phyloP scores from a whole-genome alignment of 2,113 vertebrate species.

The Thinocorus orbignyianus region DNA sequence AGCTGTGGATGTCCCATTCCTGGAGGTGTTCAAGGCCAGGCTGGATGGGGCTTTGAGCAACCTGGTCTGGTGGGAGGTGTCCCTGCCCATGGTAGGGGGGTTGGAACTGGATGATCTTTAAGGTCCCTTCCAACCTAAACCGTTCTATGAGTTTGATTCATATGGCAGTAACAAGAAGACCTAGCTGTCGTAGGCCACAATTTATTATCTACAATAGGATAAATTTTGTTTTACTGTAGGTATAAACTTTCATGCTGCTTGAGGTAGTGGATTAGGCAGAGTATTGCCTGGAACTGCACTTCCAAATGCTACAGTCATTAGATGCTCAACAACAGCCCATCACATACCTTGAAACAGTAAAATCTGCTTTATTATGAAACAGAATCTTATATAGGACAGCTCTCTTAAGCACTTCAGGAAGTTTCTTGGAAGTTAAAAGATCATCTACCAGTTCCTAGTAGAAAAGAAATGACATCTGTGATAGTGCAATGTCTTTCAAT shows the following conservation, averaged over 20 bases:
- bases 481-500: neutral
- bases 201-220: neutral
- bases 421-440: neutral
- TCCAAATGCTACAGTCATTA: neutral
- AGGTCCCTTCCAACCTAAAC: neutral
- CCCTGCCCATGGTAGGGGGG: neutral
- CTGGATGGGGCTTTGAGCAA: neutral
- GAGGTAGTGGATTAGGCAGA: neutral
- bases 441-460: neutral
- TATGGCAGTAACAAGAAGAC: neutral
- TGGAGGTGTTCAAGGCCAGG: neutral
- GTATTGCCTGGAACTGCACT: neutral
- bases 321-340: neutral
- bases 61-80: neutral
- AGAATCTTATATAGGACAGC: neutral
- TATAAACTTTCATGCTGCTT: neutral
- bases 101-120: no score
- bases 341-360: neutral
- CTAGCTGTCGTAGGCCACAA: neutral
- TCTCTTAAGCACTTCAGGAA: neutral
- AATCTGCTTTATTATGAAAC: neutral
- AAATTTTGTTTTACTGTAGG: neutral
- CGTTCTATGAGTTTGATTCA: neutral
- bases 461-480: neutral
- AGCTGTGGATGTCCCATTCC: neutral